A percentile compares a stretch with the other conserved stretches of the same genome.
Conservation (phyloP, 2,888 invertebrate genomes). For the Gastracanthus pulcherrimus region DNA sequence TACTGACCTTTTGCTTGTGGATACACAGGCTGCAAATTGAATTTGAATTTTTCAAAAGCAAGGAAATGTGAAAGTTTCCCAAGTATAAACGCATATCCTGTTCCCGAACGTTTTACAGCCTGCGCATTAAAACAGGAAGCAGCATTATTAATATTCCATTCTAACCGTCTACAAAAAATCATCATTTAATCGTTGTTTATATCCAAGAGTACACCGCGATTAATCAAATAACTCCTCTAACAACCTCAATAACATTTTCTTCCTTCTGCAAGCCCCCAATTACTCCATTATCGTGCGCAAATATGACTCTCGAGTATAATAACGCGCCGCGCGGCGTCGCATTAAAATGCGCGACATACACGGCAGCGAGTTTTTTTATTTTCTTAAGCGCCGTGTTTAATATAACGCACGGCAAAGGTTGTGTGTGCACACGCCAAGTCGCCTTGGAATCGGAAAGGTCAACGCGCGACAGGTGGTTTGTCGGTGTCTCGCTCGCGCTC, state of each 20-base stretch:
- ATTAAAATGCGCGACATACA: slow-evolving; percentile 1
- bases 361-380: slow-evolving; percentile 30
- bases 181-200: neutral
- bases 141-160: neutral
- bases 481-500: neutral
- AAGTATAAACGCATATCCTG: neutral
- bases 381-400: neutral
- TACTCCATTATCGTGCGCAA: neutral
- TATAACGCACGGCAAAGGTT: neutral
- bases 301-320: neutral
- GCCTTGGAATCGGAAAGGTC: slow-evolving; percentile 54
- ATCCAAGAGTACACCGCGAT: neutral
- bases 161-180: neutral
- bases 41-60: neutral
- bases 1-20: neutral
- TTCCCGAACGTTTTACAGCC: neutral
- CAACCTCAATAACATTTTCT: neutral
- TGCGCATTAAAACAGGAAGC: neutral
- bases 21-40: neutral
- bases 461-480: slow-evolving; percentile 54
- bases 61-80: neutral
- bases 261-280: neutral
- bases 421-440: neutral
- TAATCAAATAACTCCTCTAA: neutral
- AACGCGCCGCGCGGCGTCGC: neutral